A percentile compares a stretch with the other conserved stretches of the same genome.
These are phyloP conservation scores for Perizoma flavofasciatum DNA, from an alignment of 2,888 invertebrate genomes.

Conservation along the genomic window DNA sequence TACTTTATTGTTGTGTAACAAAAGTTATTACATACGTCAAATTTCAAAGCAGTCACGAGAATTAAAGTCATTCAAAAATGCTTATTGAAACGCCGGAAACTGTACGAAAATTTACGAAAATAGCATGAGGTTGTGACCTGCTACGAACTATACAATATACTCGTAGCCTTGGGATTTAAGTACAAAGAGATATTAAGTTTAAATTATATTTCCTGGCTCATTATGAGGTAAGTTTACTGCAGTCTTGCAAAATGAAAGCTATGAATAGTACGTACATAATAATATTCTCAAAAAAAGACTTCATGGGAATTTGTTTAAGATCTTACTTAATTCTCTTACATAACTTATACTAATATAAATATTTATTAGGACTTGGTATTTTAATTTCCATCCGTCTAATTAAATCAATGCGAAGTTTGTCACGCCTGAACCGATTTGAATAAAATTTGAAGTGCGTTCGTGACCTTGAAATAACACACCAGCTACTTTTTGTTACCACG, in stretches of 20 bases:
- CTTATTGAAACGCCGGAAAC: slow-evolving; percentile 19
- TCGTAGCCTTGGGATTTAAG: slow-evolving; percentile 28
- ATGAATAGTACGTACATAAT: neutral
- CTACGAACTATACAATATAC: slow-evolving; percentile 19
- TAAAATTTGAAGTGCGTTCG: too few relatives aligned
- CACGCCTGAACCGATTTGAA: too few relatives aligned
- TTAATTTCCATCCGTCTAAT: too few relatives aligned
- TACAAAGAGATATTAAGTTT: slow-evolving; percentile 33
- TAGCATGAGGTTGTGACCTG: slow-evolving; percentile 22
- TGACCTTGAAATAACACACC: too few relatives aligned
- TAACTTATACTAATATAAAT: too few relatives aligned
- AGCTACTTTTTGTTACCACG: too few relatives aligned
- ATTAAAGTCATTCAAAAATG: slow-evolving; percentile 21
- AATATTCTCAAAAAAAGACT: too few relatives aligned
- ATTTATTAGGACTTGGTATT: too few relatives aligned
- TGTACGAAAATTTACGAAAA: slow-evolving; percentile 17
- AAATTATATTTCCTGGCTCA: slow-evolving; percentile 26
- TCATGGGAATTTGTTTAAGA: too few relatives aligned
- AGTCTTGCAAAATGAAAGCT: slow-evolving; percentile 8
- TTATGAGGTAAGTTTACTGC: slow-evolving; percentile 21
- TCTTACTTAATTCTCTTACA: too few relatives aligned
- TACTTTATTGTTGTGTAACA: slow-evolving; percentile 28
- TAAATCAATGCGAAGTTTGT: too few relatives aligned
- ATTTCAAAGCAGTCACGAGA: slow-evolving; percentile 30
- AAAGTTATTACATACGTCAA: slow-evolving; percentile 27